phyloP scores from a whole-genome alignment of 2,888 invertebrate genomes.

The Liposcelis brunnea region DNA sequence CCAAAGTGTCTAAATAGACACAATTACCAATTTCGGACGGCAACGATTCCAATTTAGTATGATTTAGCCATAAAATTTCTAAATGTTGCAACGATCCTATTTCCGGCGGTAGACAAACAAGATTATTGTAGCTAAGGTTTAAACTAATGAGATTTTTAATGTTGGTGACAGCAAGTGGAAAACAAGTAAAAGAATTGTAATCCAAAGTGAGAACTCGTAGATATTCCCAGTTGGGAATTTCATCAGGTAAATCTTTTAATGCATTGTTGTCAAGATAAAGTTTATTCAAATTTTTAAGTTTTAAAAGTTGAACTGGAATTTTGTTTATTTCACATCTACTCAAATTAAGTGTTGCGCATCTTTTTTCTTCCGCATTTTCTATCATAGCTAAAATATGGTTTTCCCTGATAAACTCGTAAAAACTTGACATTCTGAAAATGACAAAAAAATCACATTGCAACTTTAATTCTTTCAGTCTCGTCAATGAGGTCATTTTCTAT shows the following conservation, averaged over 20 bases:
- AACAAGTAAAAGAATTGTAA: slow-evolving; percentile 40
- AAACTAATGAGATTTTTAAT: slow-evolving; percentile 40
- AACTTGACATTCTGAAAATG: slow-evolving; percentile 15
- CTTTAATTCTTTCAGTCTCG: too few relatives aligned
- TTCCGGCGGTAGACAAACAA: slow-evolving; percentile 37
- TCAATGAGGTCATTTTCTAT: too few relatives aligned
- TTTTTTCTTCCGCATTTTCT: slow-evolving; percentile 41
- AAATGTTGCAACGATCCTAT: slow-evolving; percentile 40
- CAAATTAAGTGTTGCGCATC: slow-evolving; percentile 39
- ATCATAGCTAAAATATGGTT: slow-evolving; percentile 48
- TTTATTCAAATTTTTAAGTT: slow-evolving; percentile 38
- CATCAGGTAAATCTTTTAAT: slow-evolving; percentile 33
- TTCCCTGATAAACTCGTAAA: slow-evolving; percentile 49
- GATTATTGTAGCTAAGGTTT: slow-evolving; percentile 48
- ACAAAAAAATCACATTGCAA: too few relatives aligned
- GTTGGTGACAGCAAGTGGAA: slow-evolving; percentile 41
- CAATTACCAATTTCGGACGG: slow-evolving; percentile 44
- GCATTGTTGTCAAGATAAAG: slow-evolving; percentile 46
- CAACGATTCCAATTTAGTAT: slow-evolving; percentile 33
- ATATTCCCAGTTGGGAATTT: slow-evolving; percentile 34
- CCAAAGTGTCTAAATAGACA: slow-evolving; percentile 42
- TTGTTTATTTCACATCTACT: slow-evolving; percentile 44
- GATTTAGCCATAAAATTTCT: slow-evolving; percentile 51
- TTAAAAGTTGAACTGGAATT: slow-evolving; percentile 37
- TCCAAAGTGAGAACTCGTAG: slow-evolving; percentile 44